Percentiles rank a stretch among this genome's conserved stretches.
Conservation (phyloP, 2,113 vertebrate genomes). For the Rostratula benghalensis region DNA sequence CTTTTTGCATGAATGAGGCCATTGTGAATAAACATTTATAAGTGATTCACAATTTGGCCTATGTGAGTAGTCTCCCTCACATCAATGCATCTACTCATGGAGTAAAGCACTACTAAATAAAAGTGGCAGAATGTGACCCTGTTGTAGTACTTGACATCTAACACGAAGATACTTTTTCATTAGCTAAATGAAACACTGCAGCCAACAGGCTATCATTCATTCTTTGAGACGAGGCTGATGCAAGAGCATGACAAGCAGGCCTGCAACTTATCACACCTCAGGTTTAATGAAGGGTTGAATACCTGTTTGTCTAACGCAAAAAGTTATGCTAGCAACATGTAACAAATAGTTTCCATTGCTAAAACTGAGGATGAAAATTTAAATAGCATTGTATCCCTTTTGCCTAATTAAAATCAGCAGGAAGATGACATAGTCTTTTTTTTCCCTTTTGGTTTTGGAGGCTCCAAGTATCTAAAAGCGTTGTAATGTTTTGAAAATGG, state of each 20-base stretch:
- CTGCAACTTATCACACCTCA: constrained; percentile 67
- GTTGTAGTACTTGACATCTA: constrained; percentile 65
- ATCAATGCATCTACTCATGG: constrained; percentile 42
- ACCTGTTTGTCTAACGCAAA: constrained; percentile 35
- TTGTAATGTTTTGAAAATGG: neutral
- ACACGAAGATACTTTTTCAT: constrained; percentile 60
- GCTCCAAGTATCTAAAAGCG: neutral
- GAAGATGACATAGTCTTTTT: neutral
- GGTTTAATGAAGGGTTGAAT: constrained; percentile 51
- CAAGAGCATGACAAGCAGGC: constrained; percentile 59
- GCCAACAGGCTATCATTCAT: constrained; percentile 42
- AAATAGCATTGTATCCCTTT: neutral
- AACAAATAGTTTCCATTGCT: constrained; percentile 12
- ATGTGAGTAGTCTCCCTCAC: constrained; percentile 8
- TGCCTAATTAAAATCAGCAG: constrained; percentile 10
- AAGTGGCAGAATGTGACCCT: constrained; percentile 64
- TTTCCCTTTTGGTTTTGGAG: neutral
- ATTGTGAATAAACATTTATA: constrained; percentile 63
- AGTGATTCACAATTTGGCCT: constrained; percentile 60
- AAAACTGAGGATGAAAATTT: neutral
- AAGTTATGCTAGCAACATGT: neutral
- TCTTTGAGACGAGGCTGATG: constrained; percentile 30
- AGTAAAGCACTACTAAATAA: constrained; percentile 50
- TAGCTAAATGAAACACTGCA: constrained; percentile 4
- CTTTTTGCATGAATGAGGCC: constrained; percentile 46